These are phyloP conservation scores for Catagonus wagneri DNA, from an alignment of 2,113 vertebrate species.

Conservation along the genomic window DNA sequence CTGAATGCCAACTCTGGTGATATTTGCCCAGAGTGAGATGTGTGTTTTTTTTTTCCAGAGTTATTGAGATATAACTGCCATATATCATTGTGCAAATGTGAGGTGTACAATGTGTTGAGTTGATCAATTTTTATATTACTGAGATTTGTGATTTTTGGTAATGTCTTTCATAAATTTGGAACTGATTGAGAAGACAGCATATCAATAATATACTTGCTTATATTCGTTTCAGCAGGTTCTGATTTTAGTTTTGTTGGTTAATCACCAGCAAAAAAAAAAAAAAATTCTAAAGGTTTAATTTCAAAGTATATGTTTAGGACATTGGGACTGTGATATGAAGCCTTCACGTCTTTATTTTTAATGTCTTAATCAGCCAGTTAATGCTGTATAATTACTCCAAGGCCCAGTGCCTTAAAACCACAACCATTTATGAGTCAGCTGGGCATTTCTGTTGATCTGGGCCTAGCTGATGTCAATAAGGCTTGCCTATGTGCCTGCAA, in stretches of 20 bases:
- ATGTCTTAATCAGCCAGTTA: background rate
- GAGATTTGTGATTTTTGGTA: background rate
- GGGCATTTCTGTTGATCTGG: background rate
- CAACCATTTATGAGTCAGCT: background rate
- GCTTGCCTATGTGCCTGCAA: background rate
- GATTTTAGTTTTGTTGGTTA: slow-evolving; percentile 29
- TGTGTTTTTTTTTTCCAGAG: background rate
- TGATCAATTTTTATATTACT: background rate
- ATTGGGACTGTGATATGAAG: background rate
- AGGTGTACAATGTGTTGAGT: background rate
- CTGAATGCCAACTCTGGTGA: background rate
- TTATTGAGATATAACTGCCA: background rate
- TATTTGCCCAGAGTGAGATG: background rate
- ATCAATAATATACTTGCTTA: background rate
- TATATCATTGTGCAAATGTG: background rate
- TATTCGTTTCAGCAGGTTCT: background rate
- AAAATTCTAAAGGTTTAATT: background rate
- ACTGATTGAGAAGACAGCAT: background rate
- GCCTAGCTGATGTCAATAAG: background rate
- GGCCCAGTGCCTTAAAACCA: background rate
- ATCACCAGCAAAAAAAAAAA: background rate
- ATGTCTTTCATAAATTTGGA: background rate
- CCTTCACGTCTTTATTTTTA: background rate
- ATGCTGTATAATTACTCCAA: background rate
- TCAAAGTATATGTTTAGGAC: background rate